Evolutionary conservation across 2,113 vertebrate species (phyloP), one percentile per base, ranked within the genome.

Genomic region (Zosterops borbonicus): DNA sequence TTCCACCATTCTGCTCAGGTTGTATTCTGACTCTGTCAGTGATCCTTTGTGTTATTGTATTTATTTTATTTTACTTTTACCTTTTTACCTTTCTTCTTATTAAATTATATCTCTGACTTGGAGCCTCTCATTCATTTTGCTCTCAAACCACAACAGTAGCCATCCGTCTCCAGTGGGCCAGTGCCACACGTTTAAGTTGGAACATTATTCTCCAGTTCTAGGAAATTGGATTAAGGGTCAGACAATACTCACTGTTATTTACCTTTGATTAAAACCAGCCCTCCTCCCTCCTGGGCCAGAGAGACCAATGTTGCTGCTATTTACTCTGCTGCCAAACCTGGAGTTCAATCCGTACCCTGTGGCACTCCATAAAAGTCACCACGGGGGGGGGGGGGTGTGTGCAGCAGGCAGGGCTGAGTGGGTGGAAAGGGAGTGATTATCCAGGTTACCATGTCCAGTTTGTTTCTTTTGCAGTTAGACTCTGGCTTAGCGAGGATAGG

Each of bases 231-330:
- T 97, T 96, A 97, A 92, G 90, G 90, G 73, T 88, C 93, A 97
- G 90, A 96, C 73, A 93, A 97, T 84, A 92, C 84, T 9, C 59
- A 91, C 93, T 95, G 89, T 96, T 96, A 96, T 95, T 97, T 96
- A 94, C 93, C 95, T 96, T 95, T 97, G 94, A 97, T 95, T 97
- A 97, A 97, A 96, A 90, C 81, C 90, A 93, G 69, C 75, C 87
- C 87, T 89, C 90, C 88, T 97, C 93, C 90, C 93, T 63, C 81
- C 71, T 0, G 0, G 71, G 90, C 83, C 28, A 15, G 76, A 91
- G 92, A 95, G 58, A 81, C 93, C 90, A 84, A 28, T 82, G 81
- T 92, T 88, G 90, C 87, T 95, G 96, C 96, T 96, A 96, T 96
- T 96, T 97, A 95, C 84, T 93, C 90, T 85, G 86, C 95, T 95